phyloP scores from a whole-genome alignment of 1,140 invertebrate genomes.

The Drosophila chauvacae region DNA sequence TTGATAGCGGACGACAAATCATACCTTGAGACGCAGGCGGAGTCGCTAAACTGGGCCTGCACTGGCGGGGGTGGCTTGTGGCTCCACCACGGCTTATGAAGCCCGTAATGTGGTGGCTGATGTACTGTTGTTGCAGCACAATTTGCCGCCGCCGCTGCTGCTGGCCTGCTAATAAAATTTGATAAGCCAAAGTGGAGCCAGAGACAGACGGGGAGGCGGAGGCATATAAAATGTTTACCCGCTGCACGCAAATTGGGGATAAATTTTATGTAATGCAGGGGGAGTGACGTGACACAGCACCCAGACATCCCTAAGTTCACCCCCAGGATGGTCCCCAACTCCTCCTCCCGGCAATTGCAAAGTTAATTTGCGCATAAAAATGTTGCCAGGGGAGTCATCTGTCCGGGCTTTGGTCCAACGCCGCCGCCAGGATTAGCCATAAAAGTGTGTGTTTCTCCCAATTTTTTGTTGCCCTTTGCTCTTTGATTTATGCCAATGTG shows the following conservation, averaged over 20 bases:
- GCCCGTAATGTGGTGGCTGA: constrained; percentile 42
- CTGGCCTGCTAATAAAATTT: constrained; percentile 77
- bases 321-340: background rate
- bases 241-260: constrained; percentile 84
- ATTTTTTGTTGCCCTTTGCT: constrained; percentile 26
- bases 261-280: constrained; percentile 72
- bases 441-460: constrained; percentile 52
- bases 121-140: constrained; percentile 67
- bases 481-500: constrained; percentile 79
- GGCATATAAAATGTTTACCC: constrained; percentile 73
- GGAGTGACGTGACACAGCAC: constrained; percentile 64
- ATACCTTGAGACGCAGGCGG: constrained; percentile 58
- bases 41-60: constrained; percentile 35
- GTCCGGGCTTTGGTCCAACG: constrained; percentile 31
- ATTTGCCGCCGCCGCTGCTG: constrained; percentile 48
- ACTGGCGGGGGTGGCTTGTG: constrained; percentile 54
- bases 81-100: constrained; percentile 51
- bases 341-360: constrained; percentile 53
- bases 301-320: constrained; percentile 19
- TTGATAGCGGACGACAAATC: constrained; percentile 79
- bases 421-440: constrained; percentile 71
- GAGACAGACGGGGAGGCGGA: constrained; percentile 17
- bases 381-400: constrained; percentile 66
- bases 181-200: constrained; percentile 78
- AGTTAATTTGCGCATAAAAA: constrained; percentile 82